A percentile compares a stretch with the other conserved stretches of the same genome.
phyloP scores from a whole-genome alignment of 2,888 invertebrate species.

The Monoplex corrugatus region DNA sequence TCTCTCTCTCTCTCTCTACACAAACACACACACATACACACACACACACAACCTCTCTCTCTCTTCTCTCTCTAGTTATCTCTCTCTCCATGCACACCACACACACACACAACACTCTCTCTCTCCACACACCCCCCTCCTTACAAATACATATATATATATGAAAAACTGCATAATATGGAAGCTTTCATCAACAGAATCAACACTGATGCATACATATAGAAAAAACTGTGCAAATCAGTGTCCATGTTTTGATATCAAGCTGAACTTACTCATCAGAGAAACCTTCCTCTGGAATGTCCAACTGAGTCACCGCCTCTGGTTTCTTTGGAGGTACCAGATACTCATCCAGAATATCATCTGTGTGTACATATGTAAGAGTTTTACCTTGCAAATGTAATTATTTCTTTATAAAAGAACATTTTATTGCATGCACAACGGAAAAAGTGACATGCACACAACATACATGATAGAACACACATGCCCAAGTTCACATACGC shows the following conservation, averaged over 20 bases:
- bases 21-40: too few relatives aligned
- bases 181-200: neutral
- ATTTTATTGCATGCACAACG: too few relatives aligned
- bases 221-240: too few relatives aligned
- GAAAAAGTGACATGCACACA: neutral
- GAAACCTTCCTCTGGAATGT: conserved; percentile 60
- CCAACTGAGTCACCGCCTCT: conserved; percentile 46
- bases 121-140: neutral
- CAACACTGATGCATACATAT: neutral
- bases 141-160: neutral
- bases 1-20: too few relatives aligned
- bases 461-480: neutral
- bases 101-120: neutral
- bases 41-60: too few relatives aligned
- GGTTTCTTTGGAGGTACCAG: conserved; percentile 60
- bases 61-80: too few relatives aligned
- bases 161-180: neutral
- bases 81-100: too few relatives aligned
- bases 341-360: conserved; percentile 78
- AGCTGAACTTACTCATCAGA: conserved; percentile 65
- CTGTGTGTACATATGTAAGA: conserved; percentile 58
- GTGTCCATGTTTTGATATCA: too few relatives aligned
- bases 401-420: neutral
- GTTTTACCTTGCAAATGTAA: neutral
- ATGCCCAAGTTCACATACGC: too few relatives aligned